Percentiles rank a stretch among this genome's conserved stretches.
These are phyloP conservation scores for Myotis pilosus DNA, from an alignment of 2,797 vertebrate species.

Conservation along the genomic window DNA sequence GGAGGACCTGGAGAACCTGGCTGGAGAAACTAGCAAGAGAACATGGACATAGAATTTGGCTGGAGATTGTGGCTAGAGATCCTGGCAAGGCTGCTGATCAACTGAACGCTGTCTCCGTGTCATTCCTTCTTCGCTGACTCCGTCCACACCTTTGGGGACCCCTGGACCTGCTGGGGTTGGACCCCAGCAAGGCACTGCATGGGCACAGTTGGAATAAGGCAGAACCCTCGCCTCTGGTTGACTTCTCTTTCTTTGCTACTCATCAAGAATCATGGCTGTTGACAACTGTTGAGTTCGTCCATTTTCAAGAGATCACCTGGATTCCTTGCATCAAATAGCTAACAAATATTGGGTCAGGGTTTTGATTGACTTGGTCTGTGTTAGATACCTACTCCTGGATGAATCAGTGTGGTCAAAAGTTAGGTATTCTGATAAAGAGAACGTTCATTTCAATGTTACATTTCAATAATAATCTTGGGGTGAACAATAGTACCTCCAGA, in stretches of 20 bases:
- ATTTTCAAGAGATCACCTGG: neutral
- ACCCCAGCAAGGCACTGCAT: fast-evolving
- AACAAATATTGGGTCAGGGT: neutral
- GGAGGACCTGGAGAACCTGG: too few relatives aligned
- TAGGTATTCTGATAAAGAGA: neutral
- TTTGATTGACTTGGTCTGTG: neutral
- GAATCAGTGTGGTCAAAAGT: neutral
- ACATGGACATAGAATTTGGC: too few relatives aligned
- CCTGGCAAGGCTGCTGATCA: too few relatives aligned
- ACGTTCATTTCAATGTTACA: neutral
- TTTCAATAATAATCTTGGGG: neutral
- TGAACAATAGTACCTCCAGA: neutral
- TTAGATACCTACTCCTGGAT: neutral
- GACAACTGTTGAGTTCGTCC: neutral
- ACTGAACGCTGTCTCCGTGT: too few relatives aligned
- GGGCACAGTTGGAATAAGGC: neutral
- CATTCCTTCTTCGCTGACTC: too few relatives aligned
- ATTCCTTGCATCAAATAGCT: neutral
- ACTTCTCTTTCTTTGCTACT: neutral
- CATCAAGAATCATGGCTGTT: neutral
- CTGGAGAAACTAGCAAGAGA: too few relatives aligned
- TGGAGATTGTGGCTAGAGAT: too few relatives aligned
- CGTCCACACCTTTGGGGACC: too few relatives aligned
- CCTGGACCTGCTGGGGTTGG: too few relatives aligned
- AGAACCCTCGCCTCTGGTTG: neutral